A percentile compares a stretch with the other conserved stretches of the same genome.
phyloP scores from a whole-genome alignment of 2,888 invertebrate genomes.

The Scelioninae gen. 1 region DNA sequence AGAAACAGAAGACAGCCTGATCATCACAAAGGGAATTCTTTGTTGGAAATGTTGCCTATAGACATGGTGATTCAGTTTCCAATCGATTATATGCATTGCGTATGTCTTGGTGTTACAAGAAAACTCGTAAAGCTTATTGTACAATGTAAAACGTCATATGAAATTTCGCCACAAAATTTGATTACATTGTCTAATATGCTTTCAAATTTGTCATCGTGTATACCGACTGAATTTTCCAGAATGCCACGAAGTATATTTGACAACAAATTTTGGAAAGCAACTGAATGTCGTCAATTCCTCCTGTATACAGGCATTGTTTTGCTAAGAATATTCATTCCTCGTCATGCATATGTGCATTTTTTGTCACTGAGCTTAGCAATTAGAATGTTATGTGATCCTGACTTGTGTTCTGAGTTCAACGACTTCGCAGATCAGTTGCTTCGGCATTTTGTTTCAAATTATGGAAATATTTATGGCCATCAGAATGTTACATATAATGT shows the following conservation, averaged over 20 bases:
- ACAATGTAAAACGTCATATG: neutral
- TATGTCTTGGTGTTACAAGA: conserved; percentile 13
- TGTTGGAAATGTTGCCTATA: conserved; percentile 4
- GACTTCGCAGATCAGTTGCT: neutral
- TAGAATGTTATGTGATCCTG: conserved; percentile 15
- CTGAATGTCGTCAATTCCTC: conserved; percentile 26
- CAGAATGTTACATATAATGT: conserved; percentile 18
- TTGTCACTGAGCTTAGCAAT: conserved; percentile 13
- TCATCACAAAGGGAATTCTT: conserved; percentile 16
- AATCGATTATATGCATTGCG: conserved; percentile 37
- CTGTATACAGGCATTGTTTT: conserved; percentile 23
- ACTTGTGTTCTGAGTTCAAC: neutral
- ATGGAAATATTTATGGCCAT: conserved; percentile 4
- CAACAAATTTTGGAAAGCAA: conserved; percentile 26
- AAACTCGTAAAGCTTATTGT: conserved; percentile 11
- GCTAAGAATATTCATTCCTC: conserved; percentile 7
- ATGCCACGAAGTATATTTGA: conserved; percentile 22
- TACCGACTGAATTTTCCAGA: conserved; percentile 14
- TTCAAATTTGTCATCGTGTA: neutral
- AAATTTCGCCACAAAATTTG: neutral
- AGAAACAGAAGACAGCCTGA: neutral
- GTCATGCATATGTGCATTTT: conserved; percentile 7
- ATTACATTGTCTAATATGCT: conserved; percentile 20
- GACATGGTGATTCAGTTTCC: conserved; percentile 19
- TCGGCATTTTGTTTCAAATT: conserved; percentile 1